Conservation (phyloP, 2,888 invertebrate genomes). For the Acanthosoma haemorrhoidale region DNA sequence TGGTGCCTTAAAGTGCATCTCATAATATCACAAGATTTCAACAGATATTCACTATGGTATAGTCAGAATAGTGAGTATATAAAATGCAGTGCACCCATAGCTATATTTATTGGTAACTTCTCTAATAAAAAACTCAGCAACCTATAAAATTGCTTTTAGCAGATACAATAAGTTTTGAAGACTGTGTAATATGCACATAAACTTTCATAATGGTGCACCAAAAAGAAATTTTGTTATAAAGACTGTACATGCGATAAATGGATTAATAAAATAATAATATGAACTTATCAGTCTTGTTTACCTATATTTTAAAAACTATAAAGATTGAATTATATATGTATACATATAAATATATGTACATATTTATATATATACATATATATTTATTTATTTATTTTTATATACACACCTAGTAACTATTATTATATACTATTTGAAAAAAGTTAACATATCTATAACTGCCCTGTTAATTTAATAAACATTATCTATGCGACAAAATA, state of each 20-base stretch:
- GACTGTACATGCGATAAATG: conserved; percentile 30
- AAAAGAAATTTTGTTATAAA: conserved; percentile 18
- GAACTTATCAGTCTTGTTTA: conserved; percentile 39
- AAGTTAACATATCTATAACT: conserved; percentile 38
- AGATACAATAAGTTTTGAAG: conserved; percentile 16
- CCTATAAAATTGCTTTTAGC: conserved; percentile 13
- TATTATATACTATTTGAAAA: conserved; percentile 38
- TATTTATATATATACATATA: conserved; percentile 26
- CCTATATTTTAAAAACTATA: conserved; percentile 37
- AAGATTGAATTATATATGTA: conserved; percentile 21
- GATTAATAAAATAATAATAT: conserved; percentile 33
- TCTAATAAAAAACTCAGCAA: conserved; percentile 21
- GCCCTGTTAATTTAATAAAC: conserved; percentile 36
- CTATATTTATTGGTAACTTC: conserved; percentile 26
- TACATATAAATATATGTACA: conserved; percentile 14
- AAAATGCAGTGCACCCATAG: conserved; percentile 30
- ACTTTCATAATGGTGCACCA: conserved; percentile 25
- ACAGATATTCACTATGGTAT: conserved; percentile 27
- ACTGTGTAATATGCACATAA: conserved; percentile 19
- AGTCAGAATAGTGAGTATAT: conserved; percentile 30
- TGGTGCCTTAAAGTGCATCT: conserved; percentile 33
- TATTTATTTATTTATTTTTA: conserved; percentile 26
- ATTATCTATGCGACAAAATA: conserved; percentile 36
- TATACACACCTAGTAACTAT: conserved; percentile 38
- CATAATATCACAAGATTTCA: conserved; percentile 36